phyloP scores from a whole-genome alignment of 2,888 invertebrate genomes.

The Macrophya alboannulata region DNA sequence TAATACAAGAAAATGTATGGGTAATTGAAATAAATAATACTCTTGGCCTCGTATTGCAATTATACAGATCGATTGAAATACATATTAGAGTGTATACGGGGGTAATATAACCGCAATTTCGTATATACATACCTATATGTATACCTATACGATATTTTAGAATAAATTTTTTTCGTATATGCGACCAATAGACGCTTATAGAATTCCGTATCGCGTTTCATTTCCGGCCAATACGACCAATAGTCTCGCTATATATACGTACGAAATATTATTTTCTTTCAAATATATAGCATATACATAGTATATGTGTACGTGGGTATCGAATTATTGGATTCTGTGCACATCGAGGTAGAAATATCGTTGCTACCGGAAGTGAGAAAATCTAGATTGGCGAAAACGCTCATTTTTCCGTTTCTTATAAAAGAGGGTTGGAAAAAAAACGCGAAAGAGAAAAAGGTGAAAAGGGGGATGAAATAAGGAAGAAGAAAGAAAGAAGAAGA shows the following conservation, averaged over 20 bases:
- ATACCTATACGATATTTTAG: not conserved
- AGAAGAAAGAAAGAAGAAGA: conserved; percentile 45
- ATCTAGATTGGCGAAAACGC: not conserved
- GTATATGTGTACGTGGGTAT: not conserved
- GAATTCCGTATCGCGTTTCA: conserved; percentile 36
- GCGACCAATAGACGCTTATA: not conserved
- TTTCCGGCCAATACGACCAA: conserved; percentile 9
- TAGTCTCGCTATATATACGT: not conserved
- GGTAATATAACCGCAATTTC: too few relatives aligned
- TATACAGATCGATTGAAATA: not conserved
- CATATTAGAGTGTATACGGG: not conserved
- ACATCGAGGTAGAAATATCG: not conserved
- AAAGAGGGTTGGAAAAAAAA: not conserved
- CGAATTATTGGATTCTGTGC: conserved; percentile 58
- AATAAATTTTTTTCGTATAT: not conserved
- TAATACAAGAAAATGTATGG: conserved; percentile 71
- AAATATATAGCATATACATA: not conserved
- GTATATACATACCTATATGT: too few relatives aligned
- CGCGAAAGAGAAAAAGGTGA: not conserved
- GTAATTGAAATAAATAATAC: not conserved
- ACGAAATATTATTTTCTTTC: conserved; percentile 12
- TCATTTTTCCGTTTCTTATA: not conserved
- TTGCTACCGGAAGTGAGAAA: not conserved
- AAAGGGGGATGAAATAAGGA: too few relatives aligned
- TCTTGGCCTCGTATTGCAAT: not conserved